Conservation (phyloP, 2,113 vertebrate genomes). For the Malurus melanocephalus region DNA sequence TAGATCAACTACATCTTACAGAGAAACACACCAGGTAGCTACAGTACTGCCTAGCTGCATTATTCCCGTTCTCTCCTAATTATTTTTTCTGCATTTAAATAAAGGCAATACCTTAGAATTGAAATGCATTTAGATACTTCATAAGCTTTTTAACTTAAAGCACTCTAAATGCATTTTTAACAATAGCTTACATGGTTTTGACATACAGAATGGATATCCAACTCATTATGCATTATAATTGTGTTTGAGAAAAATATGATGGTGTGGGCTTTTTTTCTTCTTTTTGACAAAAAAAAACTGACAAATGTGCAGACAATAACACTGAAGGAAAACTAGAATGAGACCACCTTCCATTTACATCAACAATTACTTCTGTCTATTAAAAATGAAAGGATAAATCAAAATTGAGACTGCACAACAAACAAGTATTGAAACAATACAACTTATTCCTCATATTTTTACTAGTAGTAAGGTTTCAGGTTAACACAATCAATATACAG, state of each 20-base stretch:
- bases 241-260: neutral
- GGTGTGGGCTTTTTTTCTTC: neutral
- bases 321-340: neutral
- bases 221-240: neutral
- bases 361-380: neutral
- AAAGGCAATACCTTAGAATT: neutral
- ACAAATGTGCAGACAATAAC: neutral
- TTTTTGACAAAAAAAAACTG: neutral
- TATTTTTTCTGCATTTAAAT: neutral
- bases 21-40: neutral
- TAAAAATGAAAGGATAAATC: neutral
- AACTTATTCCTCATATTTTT: neutral
- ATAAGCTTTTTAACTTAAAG: neutral
- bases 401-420: neutral
- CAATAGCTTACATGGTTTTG: neutral
- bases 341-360: neutral
- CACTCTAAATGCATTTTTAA: neutral
- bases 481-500: neutral
- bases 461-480: neutral
- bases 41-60: neutral
- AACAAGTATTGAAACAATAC: neutral
- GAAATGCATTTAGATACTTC: neutral
- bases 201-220: neutral
- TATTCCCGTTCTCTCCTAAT: neutral
- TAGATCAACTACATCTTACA: neutral